Base-by-base conservation (phyloP, 92 coral and sea anemone species). In the Umimayanthus chanpuru region DNA sequence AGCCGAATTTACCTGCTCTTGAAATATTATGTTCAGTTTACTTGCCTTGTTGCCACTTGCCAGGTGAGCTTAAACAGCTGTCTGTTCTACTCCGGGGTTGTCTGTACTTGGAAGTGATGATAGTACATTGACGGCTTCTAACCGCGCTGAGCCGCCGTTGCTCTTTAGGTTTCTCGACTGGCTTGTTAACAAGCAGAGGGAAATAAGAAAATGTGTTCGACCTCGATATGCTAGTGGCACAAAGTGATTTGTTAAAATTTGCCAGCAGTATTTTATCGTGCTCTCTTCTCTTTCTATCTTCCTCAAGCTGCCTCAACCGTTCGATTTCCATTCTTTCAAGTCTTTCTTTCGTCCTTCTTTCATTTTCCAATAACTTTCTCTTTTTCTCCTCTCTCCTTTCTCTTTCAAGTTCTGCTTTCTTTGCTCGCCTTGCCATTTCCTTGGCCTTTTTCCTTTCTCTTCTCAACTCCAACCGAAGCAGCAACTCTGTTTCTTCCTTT, bases 181-280 rank as follows among this genome's bases (percentile, higher is more conserved):
- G 36, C n/a, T 64, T 67, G 39, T 82, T 82, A 3, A 6, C 76
- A 65, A 82, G 76, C 23, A 43, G 25, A 65, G 73, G 26, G 66
- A 82, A 82, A 39, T 82, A 82, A 23, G 86, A 82, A 30, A 65
- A 82, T 8, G 86, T 82, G 32, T 82, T 67, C 9, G 86, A 82
- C 39, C 76, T 82, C 49, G 86, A 82, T 32, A 82, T 56, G 58
- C 86, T 82, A 12, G 86, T 82, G 32, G 55, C 91, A 6, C 93
- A 82, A 26, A 85, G 67, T 21, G 91, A 81, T 9, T 72, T 56
- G 87, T 88, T 56, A 16, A 86, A 89, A 66, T 90, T 89, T 66
- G 90, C 93, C 81, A 90, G 81, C 30, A 94, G 55, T 87, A 91
- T 88, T 32, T 81, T 72, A 88, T 94, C 94, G 26, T 77, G 91